phyloP scores from a whole-genome alignment of 1,140 invertebrate genomes.

The Vanessa tameamea region DNA sequence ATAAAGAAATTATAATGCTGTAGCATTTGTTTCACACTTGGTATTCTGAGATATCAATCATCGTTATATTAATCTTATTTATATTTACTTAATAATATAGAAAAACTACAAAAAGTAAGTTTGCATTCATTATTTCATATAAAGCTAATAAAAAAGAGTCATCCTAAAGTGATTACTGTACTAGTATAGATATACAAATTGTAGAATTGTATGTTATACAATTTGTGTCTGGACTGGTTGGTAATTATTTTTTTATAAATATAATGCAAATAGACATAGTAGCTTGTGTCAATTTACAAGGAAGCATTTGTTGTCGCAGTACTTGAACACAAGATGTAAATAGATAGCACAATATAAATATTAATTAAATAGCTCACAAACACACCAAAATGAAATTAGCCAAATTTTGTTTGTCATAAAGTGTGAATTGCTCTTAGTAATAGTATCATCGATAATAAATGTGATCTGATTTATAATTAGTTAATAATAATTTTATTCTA shows the following conservation, averaged over 20 bases:
- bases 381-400: background rate
- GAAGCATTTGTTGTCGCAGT: background rate
- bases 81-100: no score
- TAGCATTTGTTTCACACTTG: no score
- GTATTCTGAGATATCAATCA: no score
- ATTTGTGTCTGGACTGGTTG: background rate
- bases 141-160: no score
- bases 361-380: no score
- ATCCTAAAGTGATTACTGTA: no score
- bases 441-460: background rate
- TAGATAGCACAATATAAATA: background rate
- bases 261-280: background rate
- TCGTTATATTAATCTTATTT: no score
- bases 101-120: no score
- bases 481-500: background rate
- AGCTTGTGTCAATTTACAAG: background rate
- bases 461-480: background rate
- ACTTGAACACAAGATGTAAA: conserved; percentile 7
- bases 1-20: no score
- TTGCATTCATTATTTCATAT: no score
- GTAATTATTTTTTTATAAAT: background rate
- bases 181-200: no score
- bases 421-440: background rate
- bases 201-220: no score
- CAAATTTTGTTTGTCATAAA: background rate